Percentiles rank a stretch among this genome's conserved stretches.
Evolutionary conservation across 2,888 invertebrate genomes (phyloP).

Genomic region (Drosophila prolongata): DNA sequence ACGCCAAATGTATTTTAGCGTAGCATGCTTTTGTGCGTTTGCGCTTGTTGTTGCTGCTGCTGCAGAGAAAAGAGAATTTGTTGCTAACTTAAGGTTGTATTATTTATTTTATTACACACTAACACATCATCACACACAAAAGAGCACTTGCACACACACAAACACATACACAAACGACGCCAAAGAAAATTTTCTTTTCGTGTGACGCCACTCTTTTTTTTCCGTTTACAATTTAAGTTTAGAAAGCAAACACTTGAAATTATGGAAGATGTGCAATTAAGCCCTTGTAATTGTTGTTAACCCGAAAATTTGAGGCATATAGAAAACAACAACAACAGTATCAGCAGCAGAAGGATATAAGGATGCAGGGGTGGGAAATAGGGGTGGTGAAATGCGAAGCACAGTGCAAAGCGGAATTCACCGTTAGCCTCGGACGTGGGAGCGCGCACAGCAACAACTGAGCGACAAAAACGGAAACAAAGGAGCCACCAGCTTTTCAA

Average conservation of each 20-base stretch:
- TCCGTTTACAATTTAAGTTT: background rate
- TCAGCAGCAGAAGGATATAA: constrained; percentile 28
- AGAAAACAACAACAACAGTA: constrained; percentile 31
- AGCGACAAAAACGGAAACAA: constrained; percentile 32
- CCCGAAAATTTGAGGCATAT: constrained; percentile 32
- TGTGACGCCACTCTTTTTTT: constrained; percentile 45
- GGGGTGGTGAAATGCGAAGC: constrained; percentile 28
- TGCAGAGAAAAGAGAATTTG: constrained; percentile 23
- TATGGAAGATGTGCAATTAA: background rate
- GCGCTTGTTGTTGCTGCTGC: constrained; percentile 21
- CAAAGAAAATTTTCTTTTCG: constrained; percentile 52
- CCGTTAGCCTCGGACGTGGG: constrained; percentile 46
- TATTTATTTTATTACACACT: constrained; percentile 18
- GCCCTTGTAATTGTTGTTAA: constrained; percentile 24
- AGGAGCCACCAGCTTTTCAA: constrained; percentile 22
- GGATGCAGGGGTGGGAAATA: constrained; percentile 13
- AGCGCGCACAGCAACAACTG: constrained; percentile 64
- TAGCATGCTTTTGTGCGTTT: constrained; percentile 64
- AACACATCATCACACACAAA: constrained; percentile 9
- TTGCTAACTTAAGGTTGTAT: constrained; percentile 8
- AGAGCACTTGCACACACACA: constrained; percentile 6
- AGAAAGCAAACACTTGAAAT: background rate
- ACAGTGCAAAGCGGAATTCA: constrained; percentile 19
- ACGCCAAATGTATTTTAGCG: constrained; percentile 64
- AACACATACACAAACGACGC: constrained; percentile 24